Conservation (phyloP, 2,888 invertebrate genomes). For the Agrochola lota region DNA sequence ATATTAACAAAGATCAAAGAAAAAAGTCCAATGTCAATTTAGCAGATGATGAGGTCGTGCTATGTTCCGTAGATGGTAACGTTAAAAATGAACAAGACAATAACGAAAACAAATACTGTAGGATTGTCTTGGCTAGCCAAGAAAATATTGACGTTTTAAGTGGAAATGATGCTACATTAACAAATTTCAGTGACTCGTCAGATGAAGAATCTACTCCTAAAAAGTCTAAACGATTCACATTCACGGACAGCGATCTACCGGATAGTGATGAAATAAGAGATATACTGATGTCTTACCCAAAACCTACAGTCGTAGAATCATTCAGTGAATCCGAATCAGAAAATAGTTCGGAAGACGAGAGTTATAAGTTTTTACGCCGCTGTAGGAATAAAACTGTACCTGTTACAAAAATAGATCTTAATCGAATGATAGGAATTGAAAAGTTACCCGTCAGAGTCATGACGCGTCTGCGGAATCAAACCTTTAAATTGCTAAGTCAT, state of each 20-base stretch:
- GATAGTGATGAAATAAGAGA: slow-evolving; percentile 84
- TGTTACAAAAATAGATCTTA: slow-evolving; percentile 75
- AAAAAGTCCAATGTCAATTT: slow-evolving; percentile 57
- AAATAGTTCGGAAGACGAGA: slow-evolving; percentile 75
- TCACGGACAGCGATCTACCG: slow-evolving; percentile 80
- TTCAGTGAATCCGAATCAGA: slow-evolving; percentile 81
- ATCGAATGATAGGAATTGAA: slow-evolving; percentile 73
- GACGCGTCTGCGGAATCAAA: slow-evolving; percentile 76
- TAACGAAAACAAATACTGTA: slow-evolving; percentile 55
- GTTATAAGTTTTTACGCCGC: slow-evolving; percentile 70
- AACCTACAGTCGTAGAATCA: slow-evolving; percentile 68
- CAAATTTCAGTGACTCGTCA: slow-evolving; percentile 75
- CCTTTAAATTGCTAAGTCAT: slow-evolving; percentile 73
- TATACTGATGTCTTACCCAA: slow-evolving; percentile 68
- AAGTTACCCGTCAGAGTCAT: slow-evolving; percentile 78
- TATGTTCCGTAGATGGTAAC: slow-evolving; percentile 67
- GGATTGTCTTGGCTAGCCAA: slow-evolving; percentile 49
- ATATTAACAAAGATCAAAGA: slow-evolving; percentile 77
- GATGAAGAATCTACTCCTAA: slow-evolving; percentile 79
- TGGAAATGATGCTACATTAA: slow-evolving; percentile 53
- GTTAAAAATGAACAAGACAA: slow-evolving; percentile 52
- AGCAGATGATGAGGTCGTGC: slow-evolving; percentile 63
- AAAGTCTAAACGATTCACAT: slow-evolving; percentile 73
- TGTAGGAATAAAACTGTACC: slow-evolving; percentile 70
- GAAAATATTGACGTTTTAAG: background rate